phyloP scores from a whole-genome alignment of 2,113 vertebrate genomes.

The Lanius collurio region DNA sequence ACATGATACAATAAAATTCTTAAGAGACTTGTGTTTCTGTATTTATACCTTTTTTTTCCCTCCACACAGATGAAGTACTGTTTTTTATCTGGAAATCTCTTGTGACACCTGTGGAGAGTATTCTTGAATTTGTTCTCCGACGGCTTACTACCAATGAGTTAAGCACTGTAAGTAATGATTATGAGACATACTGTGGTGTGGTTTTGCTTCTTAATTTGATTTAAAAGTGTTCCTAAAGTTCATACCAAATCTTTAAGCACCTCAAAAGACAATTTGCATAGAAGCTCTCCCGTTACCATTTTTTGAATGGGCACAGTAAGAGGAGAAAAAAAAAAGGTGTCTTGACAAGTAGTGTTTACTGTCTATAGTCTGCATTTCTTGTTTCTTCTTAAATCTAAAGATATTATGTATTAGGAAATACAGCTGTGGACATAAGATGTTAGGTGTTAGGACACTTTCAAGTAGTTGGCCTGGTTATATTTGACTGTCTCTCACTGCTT shows the following conservation, averaged over 20 bases:
- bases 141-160: slow-evolving; percentile 81
- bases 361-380: neutral
- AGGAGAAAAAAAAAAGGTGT: neutral
- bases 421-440: neutral
- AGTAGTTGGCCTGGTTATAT: rapidly evolving
- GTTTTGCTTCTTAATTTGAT: neutral
- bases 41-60: neutral
- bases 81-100: slow-evolving; percentile 67
- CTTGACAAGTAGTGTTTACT: neutral
- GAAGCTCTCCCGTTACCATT: neutral
- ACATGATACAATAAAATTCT: neutral
- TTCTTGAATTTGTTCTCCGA: slow-evolving; percentile 84
- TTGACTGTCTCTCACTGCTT: neutral
- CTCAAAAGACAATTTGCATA: neutral
- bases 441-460: neutral
- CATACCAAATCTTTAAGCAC: neutral
- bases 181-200: neutral
- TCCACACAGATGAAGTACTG: slow-evolving; percentile 67
- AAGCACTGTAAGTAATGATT: slow-evolving; percentile 76
- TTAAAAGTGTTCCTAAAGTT: neutral
- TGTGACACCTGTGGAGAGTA: slow-evolving; percentile 68
- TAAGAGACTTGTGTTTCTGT: neutral
- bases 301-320: neutral
- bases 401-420: neutral
- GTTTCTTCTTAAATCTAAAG: neutral